Evolutionary conservation across 2,888 invertebrate genomes (phyloP).

Genomic region (Miltochrista miniata): DNA sequence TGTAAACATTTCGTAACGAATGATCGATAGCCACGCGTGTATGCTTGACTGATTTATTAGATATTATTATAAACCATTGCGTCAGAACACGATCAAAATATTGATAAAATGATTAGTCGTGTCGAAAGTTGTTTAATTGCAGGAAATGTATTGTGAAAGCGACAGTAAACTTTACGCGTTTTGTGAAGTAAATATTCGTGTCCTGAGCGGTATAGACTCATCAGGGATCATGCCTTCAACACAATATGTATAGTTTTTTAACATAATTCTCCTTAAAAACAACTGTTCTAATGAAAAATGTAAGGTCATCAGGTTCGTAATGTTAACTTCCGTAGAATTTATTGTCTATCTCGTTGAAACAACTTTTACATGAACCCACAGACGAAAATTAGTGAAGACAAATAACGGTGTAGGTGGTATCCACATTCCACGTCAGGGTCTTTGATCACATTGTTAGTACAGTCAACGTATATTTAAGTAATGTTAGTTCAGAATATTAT

Average conservation of each 20-base stretch:
- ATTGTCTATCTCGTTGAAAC: background rate
- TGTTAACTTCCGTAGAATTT: background rate
- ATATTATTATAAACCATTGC: conserved; percentile 52
- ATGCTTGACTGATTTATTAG: conserved; percentile 46
- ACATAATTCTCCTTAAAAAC: too few relatives aligned
- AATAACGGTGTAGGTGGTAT: conserved; percentile 32
- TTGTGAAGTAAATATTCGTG: background rate
- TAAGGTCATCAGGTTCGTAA: too few relatives aligned
- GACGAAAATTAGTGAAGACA: conserved; percentile 8
- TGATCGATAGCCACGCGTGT: conserved; percentile 59
- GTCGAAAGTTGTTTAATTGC: conserved; percentile 51
- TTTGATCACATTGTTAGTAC: conserved; percentile 39
- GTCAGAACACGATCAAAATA: conserved; percentile 52
- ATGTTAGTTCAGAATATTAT: conserved; percentile 41
- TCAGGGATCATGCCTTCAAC: background rate
- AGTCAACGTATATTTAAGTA: conserved; percentile 42
- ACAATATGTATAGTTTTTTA: too few relatives aligned
- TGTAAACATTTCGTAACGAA: conserved; percentile 71
- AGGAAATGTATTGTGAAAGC: conserved; percentile 39
- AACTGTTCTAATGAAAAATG: too few relatives aligned
- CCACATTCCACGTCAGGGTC: conserved; percentile 43
- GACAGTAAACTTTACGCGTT: conserved; percentile 1
- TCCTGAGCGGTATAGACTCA: background rate
- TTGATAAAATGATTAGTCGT: conserved; percentile 46
- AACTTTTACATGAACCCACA: background rate